Base-by-base conservation (phyloP, 2,888 invertebrate genomes). In the Acanthoscelides obtectus region DNA sequence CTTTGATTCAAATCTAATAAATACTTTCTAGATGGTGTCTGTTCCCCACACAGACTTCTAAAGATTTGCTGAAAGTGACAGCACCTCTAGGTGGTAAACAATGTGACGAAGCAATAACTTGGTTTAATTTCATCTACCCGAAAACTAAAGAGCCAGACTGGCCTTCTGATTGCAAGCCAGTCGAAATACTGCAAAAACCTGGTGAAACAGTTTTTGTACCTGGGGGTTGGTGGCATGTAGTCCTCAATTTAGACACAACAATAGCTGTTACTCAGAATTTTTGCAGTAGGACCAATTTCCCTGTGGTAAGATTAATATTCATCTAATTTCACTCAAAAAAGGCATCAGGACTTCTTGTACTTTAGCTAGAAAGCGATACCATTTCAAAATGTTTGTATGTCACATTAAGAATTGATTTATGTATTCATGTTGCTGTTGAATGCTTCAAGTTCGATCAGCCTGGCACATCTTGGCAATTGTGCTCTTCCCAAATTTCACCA, bases 181-280 rank as follows among this genome's bases (percentile, higher is more conserved):
- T 98, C 75, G 98, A 99, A 87, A 95, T 98, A 79, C 87, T 99
- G 4, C 99, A 99, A 85, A 90, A 92, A 79, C 97, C 98, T 19
- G 98, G 98, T 21, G 99, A 99, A 84, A 99, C 98, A 2, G 97
- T 99, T 27, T 99, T 98, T 87, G 97, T 99, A 71, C 98, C 98
- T 12, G 97, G 97, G 20, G 99, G 99, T 12, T 99, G 99, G 99
- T 99, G 99, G 99, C 99, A 99, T 85, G 99, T 99, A 21, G 99
- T 99, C 19, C 88, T 99, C 27, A 99, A 99, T 86, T 87, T 99
- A 74, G 98, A 98, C 81, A 92, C 94, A 75, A 99, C 99, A 0
- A 93, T 99, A 68, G 99, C 99, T 17, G 94, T 99, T 20, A 99
- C 99, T 0, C 99, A 99, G 84, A 99, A 99, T 86, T 99, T 98